Conservation (phyloP, 2,888 invertebrate genomes). For the Exocentrus adspersus region DNA sequence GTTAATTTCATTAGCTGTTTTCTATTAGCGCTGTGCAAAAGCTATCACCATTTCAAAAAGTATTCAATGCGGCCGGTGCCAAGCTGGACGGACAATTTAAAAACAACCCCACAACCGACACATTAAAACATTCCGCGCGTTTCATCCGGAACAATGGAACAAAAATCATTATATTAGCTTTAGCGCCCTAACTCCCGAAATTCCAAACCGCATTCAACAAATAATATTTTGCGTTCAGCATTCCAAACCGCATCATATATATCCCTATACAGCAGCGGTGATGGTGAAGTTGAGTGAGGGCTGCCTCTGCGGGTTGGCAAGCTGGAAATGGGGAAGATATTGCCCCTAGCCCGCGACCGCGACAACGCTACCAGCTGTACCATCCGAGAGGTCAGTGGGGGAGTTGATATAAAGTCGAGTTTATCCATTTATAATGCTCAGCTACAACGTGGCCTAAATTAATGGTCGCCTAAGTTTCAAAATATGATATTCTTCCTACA, state of each 20-base stretch:
- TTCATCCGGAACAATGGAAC: conserved; percentile 12
- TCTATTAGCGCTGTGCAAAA: too few species aligned
- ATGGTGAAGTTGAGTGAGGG: conserved; percentile 24
- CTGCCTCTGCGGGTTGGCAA: conserved; percentile 25
- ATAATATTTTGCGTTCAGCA: conserved; percentile 27
- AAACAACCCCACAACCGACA: not conserved
- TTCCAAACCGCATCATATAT: conserved; percentile 27
- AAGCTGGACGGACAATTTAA: not conserved
- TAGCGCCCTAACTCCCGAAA: conserved; percentile 14
- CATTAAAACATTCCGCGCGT: not conserved
- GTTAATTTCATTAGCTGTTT: too few species aligned
- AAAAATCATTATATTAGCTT: conserved; percentile 25
- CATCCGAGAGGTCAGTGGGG: conserved; percentile 17
- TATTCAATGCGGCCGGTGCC: too few species aligned
- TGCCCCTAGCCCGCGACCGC: conserved; percentile 17
- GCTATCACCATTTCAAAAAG: too few species aligned
- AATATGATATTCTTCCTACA: too few species aligned
- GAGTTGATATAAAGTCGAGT: not conserved
- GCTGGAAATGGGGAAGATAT: conserved; percentile 25
- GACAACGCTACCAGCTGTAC: conserved; percentile 23
- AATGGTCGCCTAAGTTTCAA: too few species aligned
- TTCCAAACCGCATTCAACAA: conserved; percentile 24
- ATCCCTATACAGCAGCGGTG: conserved; percentile 22
- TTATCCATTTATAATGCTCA: not conserved
- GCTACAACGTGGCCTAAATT: too few species aligned